Evolutionary conservation across 2,888 invertebrate genomes (phyloP), one percentile per base, ranked within the genome.

Genomic region (Scaptomyza polygonia): DNA sequence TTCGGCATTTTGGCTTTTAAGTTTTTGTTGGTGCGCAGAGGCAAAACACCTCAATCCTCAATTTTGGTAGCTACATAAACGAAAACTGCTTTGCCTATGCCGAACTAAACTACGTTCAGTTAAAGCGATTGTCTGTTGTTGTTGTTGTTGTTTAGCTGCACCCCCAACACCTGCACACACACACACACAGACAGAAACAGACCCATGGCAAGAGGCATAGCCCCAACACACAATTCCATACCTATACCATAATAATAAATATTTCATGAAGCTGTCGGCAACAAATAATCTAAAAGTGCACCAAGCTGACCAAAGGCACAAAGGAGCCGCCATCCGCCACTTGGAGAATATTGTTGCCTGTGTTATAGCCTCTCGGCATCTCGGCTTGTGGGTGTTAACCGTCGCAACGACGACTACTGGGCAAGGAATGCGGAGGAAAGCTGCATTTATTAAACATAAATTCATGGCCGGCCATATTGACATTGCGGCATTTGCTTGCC

Each of bases 201-300:
- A 42, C 49, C 30, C 45, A 54, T 36, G 25, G 40, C 44, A 48
- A 45, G 53, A 43, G 25, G 36, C 34, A 48, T n/a, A 25, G 48
- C 16, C 32, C 9, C 32, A 48, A 21, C n/a, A 49, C 32, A 32
- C 18, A 42, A 51, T 18, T 39, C 71, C 61, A 21, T 36, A 52
- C 29, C 56, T 45, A 52, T 67, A 71, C 86, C 88, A 82, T 82
- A 86, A 82, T 82, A 84, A 85, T 85, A 85, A 85, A 85, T 88
- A 88, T 88, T 88, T 88, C 89, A 88, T 86, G 86, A 88, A 81
- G 84, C 89, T 88, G 89, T 86, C 86, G 84, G 86, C 86, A 81
- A 77, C 86, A 88, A 85, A 88, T 88, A 86, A 86, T 88, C 86
- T 86, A 86, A 88, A 81, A 87, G 85, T 81, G 86, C 86, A 67